These are phyloP conservation scores for Hecatera dysodea DNA, from an alignment of 2,888 invertebrate species.

Conservation along the genomic window DNA sequence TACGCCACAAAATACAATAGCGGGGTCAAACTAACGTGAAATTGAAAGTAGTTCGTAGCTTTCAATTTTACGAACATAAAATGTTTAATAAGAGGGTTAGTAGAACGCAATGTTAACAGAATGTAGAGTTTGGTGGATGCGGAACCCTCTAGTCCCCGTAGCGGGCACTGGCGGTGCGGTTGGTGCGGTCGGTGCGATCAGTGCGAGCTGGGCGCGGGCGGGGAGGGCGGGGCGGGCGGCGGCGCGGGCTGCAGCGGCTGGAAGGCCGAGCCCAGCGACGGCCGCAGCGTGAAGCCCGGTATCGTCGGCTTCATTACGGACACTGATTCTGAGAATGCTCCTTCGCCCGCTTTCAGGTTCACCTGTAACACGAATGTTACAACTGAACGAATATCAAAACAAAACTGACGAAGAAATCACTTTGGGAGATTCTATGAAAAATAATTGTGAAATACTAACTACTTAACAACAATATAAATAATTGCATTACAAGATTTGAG, in stretches of 20 bases:
- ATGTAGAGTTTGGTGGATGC: constrained; percentile 48
- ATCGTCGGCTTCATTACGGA: constrained; percentile 92
- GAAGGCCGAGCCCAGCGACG: constrained; percentile 95
- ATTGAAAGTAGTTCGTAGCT: constrained; percentile 45
- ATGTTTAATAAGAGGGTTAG: constrained; percentile 51
- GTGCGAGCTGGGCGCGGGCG: constrained; percentile 60
- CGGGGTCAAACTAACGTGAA: constrained; percentile 42
- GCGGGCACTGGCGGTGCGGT: constrained; percentile 18
- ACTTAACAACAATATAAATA: not conserved
- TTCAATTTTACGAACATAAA: constrained; percentile 45
- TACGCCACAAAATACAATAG: constrained; percentile 43
- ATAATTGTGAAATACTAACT: too few relatives aligned
- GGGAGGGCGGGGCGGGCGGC: constrained; percentile 61
- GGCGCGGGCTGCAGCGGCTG: constrained; percentile 91
- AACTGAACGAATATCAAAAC: not conserved
- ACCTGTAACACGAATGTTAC: constrained; percentile 80
- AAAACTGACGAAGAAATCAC: not conserved
- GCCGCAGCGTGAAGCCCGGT: constrained; percentile 93
- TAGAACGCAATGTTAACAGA: constrained; percentile 47
- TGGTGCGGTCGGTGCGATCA: constrained; percentile 51
- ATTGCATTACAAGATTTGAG: not conserved
- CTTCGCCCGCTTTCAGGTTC: constrained; percentile 91
- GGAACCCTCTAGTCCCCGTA: constrained; percentile 48
- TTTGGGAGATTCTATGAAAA: not conserved
- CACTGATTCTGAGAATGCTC: constrained; percentile 81